Percentiles rank a stretch among this genome's conserved stretches.
Conservation (phyloP, 2,888 invertebrate genomes). For the Luperina nickerlii region DNA sequence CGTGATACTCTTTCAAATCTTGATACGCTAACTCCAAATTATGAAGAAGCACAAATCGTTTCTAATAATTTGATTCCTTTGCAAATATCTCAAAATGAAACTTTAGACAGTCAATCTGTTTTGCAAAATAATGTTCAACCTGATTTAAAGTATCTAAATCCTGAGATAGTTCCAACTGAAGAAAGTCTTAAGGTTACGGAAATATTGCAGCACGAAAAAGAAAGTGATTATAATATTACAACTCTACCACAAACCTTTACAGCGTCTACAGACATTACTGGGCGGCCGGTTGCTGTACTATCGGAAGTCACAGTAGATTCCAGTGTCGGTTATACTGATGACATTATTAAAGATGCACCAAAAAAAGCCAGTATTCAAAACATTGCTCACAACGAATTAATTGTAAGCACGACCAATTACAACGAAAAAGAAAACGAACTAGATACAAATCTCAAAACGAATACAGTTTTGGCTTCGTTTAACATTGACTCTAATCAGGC, state of each 20-base stretch:
- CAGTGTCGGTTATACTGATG: slow-evolving; percentile 76
- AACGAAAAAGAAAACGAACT: slow-evolving; percentile 90
- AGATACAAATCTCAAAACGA: slow-evolving; percentile 65
- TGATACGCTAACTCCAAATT: slow-evolving; percentile 70
- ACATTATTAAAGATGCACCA: slow-evolving; percentile 57
- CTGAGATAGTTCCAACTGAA: slow-evolving; percentile 75
- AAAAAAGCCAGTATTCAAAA: slow-evolving; percentile 89
- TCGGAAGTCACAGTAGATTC: slow-evolving; percentile 86
- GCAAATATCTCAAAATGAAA: slow-evolving; percentile 82
- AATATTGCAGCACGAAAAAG: slow-evolving; percentile 83
- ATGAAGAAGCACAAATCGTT: slow-evolving; percentile 81
- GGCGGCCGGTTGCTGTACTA: slow-evolving; percentile 88
- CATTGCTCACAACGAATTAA: slow-evolving; percentile 88
- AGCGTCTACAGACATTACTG: slow-evolving; percentile 84
- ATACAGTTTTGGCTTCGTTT: slow-evolving; percentile 69
- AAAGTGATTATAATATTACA: slow-evolving; percentile 72
- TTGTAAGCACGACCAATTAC: slow-evolving; percentile 87
- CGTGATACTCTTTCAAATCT: slow-evolving; percentile 78
- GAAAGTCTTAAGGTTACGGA: slow-evolving; percentile 80
- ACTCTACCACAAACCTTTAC: slow-evolving; percentile 71
- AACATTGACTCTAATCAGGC: slow-evolving; percentile 84
- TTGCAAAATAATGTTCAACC: slow-evolving; percentile 73
- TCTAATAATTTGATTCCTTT: slow-evolving; percentile 77
- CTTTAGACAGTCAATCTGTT: slow-evolving; percentile 84
- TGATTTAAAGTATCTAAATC: slow-evolving; percentile 75